A percentile compares a stretch with the other conserved stretches of the same genome.
phyloP scores from a whole-genome alignment of 2,888 invertebrate species.

The Oscheius sp. region DNA sequence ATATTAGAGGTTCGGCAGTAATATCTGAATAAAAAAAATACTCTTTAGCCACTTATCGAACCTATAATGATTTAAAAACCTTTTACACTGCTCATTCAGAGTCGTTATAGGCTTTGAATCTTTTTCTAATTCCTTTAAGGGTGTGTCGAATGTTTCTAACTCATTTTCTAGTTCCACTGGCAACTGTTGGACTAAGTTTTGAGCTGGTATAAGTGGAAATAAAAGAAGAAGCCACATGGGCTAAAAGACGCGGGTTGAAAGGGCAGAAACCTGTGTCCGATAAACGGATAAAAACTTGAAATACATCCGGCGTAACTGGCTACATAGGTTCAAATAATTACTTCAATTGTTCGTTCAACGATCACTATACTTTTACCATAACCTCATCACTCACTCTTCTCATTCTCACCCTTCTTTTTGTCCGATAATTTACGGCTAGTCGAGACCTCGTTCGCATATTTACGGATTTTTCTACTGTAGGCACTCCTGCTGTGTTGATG shows the following conservation, averaged over 20 bases:
- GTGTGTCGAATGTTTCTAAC: constrained; percentile 59
- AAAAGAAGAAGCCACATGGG: background rate
- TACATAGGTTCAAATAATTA: background rate
- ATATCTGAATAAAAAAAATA: constrained; percentile 41
- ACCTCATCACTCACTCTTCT: too few species aligned
- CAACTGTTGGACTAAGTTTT: background rate
- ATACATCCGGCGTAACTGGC: background rate
- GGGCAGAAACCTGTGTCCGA: constrained; percentile 7
- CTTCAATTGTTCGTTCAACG: too few species aligned
- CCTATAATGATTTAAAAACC: constrained; percentile 60
- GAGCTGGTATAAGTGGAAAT: background rate
- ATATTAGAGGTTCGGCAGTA: constrained; percentile 63
- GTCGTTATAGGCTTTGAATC: constrained; percentile 60
- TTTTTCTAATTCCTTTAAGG: constrained; percentile 56
- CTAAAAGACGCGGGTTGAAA: background rate
- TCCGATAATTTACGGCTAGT: background rate
- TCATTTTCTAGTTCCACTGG: constrained; percentile 39
- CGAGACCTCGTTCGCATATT: background rate
- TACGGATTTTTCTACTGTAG: background rate
- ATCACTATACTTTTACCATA: too few species aligned
- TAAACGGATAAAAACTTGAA: constrained; percentile 12
- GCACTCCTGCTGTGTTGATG: background rate
- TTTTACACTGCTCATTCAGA: constrained; percentile 58
- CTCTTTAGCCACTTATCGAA: background rate
- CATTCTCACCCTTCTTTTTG: background rate